phyloP scores from a whole-genome alignment of 2,113 vertebrate species.

The Pachycephala philippinensis region DNA sequence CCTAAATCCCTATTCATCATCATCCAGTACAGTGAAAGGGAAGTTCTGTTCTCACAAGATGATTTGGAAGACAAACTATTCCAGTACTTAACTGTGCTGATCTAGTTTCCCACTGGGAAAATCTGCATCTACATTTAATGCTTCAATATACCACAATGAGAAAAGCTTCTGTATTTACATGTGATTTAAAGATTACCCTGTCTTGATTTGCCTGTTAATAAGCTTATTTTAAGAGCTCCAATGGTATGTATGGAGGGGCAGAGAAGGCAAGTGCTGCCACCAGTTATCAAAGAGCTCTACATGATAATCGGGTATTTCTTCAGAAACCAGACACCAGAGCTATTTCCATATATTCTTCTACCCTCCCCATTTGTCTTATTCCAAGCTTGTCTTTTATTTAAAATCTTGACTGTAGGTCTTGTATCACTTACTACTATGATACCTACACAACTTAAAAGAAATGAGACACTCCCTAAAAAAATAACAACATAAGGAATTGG shows the following conservation, averaged over 20 bases:
- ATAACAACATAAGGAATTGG: neutral
- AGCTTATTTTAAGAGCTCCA: constrained; percentile 17
- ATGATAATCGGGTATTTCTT: neutral
- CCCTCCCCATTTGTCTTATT: neutral
- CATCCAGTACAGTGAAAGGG: neutral
- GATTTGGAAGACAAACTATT: constrained; percentile 20
- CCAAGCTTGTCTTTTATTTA: neutral
- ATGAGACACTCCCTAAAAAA: neutral
- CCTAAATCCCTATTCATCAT: neutral
- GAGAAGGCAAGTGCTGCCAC: neutral
- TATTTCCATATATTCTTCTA: neutral
- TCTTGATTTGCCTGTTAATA: constrained; percentile 25
- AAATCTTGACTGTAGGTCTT: neutral
- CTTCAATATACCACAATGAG: neutral
- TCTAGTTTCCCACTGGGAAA: constrained; percentile 2
- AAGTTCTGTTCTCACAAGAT: neutral
- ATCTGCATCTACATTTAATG: neutral
- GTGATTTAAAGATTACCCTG: constrained; percentile 25
- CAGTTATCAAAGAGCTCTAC: neutral
- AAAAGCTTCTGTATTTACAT: constrained; percentile 18
- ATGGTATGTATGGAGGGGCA: neutral
- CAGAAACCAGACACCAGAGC: neutral
- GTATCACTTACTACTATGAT: neutral
- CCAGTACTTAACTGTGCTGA: neutral
- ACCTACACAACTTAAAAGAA: neutral